Percentiles rank a stretch among this genome's conserved stretches.
Conservation (phyloP, 2,888 invertebrate species). For the Parelbella ahira region DNA sequence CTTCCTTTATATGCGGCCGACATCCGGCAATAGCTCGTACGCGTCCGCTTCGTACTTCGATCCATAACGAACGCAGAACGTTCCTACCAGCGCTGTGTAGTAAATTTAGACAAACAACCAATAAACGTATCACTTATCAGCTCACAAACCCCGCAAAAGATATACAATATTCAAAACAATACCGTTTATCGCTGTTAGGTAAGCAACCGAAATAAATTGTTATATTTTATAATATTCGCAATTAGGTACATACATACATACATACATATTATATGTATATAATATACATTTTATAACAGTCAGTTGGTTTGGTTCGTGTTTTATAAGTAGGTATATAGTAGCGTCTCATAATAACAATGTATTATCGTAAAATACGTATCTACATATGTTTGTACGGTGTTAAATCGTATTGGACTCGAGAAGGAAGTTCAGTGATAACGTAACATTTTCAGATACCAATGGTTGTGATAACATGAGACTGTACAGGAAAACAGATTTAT, state of each 20-base stretch:
- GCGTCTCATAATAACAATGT: too few species aligned
- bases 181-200: constrained; percentile 48
- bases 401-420: constrained; percentile 34
- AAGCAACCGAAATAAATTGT: constrained; percentile 37
- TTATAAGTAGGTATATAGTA: too few species aligned
- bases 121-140: constrained; percentile 53
- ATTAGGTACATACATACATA: too few species aligned
- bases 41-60: constrained; percentile 16
- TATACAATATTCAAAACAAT: constrained; percentile 56
- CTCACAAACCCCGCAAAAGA: constrained; percentile 50
- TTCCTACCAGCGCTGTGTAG: not conserved
- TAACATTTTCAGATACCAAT: constrained; percentile 44
- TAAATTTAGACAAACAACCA: constrained; percentile 56
- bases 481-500: constrained; percentile 27
- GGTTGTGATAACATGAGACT: constrained; percentile 37
- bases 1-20: constrained; percentile 67
- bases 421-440: constrained; percentile 45
- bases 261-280: too few species aligned
- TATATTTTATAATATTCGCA: constrained; percentile 45
- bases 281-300: too few species aligned
- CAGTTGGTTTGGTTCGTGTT: too few species aligned
- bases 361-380: too few species aligned
- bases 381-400: too few species aligned
- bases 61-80: constrained; percentile 2
- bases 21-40: constrained; percentile 58